These are phyloP conservation scores for Rhinoptilus africanus DNA, from an alignment of 2,113 vertebrate genomes.

Conservation along the genomic window DNA sequence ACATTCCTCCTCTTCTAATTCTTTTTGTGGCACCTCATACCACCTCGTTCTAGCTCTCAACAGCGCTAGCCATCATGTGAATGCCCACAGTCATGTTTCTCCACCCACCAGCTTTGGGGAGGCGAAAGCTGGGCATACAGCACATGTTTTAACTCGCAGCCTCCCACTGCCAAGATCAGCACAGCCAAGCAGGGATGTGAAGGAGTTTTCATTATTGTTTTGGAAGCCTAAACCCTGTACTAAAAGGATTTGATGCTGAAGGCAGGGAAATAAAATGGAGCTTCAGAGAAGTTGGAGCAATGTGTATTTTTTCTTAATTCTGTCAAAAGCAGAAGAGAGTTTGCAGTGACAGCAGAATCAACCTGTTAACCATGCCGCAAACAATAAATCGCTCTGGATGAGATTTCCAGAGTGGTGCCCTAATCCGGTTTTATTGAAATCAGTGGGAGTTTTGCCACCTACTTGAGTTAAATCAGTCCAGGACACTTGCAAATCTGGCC, in stretches of 20 bases:
- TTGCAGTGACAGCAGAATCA: not conserved
- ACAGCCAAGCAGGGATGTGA: not conserved
- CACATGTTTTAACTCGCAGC: not conserved
- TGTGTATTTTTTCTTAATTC: not conserved
- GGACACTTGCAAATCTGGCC: not conserved
- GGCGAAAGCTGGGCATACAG: not conserved
- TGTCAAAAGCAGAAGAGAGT: not conserved
- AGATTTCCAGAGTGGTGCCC: not conserved
- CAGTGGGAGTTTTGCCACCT: conserved; percentile 32
- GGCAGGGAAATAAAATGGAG: not conserved
- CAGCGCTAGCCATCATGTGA: not conserved
- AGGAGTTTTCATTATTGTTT: not conserved
- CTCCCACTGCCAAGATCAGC: not conserved
- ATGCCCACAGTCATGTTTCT: conserved; percentile 18
- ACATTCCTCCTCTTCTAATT: conserved; percentile 42
- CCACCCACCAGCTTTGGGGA: conserved; percentile 10
- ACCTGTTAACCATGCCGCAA: not conserved
- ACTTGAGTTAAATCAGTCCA: conserved; percentile 5
- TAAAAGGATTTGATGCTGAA: not conserved
- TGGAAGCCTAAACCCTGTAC: not conserved
- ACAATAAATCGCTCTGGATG: not conserved
- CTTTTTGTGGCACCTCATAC: not conserved
- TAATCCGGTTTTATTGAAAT: not conserved
- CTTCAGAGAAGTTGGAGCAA: not conserved
- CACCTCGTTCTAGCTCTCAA: not conserved